Base-by-base conservation (phyloP, 2,113 vertebrate species). In the Anguilla japonica region DNA sequence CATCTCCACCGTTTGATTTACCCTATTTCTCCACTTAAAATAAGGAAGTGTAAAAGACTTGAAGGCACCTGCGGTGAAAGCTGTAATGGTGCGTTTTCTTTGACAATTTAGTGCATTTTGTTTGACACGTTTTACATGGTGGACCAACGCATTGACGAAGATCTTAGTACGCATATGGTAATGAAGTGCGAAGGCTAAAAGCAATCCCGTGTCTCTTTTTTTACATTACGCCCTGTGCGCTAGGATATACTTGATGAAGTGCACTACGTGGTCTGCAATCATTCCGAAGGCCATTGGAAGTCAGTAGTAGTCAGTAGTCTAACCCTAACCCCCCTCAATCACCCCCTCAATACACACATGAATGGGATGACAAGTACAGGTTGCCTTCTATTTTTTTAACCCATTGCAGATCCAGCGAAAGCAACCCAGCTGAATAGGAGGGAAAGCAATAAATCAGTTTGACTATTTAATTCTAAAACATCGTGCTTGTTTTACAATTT, bases 361-460 rank as follows among this genome's bases (percentile, higher is more conserved):
- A 22, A 79, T 86, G 39, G 29, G 41, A 39, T 67, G 79, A 81
- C 79, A 57, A 79, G 87, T 29, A 88, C 85, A 63, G 13, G 85
- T 75, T 87, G 85, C 34, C 84, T 89, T 84, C 53, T 46, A 11
- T 50, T 39, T 11, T n/a, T 88, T 41, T 80, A 41, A 50, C 20
- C 13, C 26, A 81, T 43, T 88, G 53, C 50, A 13, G 83, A 67
- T 90, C 80, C 84, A 11, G 56, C 41, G 82, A 78, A 84, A 86
- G 87, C 81, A 87, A 85, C 92, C 88, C 90, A 94, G 92, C 92
- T 93, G 94, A 92, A 88, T 56, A 88, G 86, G 60, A 20, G 60
- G 88, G 96, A 96, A 96, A 97, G 98, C 97, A 98, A 98, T 97
- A 98, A 97, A 93, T 92, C 71, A 94, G 96, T 96, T 92, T 88